Percentiles rank a stretch among this genome's conserved stretches.
phyloP scores from a whole-genome alignment of 2,113 vertebrate genomes.

The Chamaea fasciata region DNA sequence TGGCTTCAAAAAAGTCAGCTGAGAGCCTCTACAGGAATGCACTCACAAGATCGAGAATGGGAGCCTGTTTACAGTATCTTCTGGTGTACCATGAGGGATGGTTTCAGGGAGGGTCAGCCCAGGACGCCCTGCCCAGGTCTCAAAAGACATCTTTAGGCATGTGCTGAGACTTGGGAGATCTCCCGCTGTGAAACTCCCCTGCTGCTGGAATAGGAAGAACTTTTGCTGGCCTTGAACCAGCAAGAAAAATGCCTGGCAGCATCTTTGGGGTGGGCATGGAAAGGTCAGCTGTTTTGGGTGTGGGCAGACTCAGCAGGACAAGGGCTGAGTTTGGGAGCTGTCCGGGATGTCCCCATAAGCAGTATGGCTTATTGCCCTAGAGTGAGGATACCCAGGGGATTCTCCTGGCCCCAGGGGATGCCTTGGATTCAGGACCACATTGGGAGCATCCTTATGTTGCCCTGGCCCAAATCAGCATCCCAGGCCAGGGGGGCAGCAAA shows the following conservation, averaged over 20 bases:
- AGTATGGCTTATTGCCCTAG: neutral
- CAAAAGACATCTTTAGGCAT: neutral
- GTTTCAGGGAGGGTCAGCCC: neutral
- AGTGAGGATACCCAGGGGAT: neutral
- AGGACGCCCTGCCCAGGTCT: accelerated
- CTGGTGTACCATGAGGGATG: accelerated
- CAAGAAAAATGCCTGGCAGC: neutral
- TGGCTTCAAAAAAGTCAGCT: neutral
- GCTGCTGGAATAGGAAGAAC: neutral
- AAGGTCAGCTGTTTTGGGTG: neutral
- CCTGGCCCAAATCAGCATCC: neutral
- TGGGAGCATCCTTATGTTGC: neutral
- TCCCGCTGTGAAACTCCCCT: neutral
- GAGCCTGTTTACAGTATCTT: accelerated
- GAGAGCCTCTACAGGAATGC: accelerated
- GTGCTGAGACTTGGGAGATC: neutral
- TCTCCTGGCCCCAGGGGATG: no score
- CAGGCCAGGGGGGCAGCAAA: accelerated
- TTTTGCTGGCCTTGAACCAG: neutral
- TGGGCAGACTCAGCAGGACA: neutral
- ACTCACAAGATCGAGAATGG: accelerated
- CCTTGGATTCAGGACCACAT: neutral
- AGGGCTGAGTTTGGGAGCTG: neutral
- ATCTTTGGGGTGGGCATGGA: accelerated
- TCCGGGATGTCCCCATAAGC: neutral